Percentiles rank a stretch among this genome's conserved stretches.
These are phyloP conservation scores for Rhyacophila evoluta DNA, from an alignment of 2,888 invertebrate genomes.

Conservation along the genomic window DNA sequence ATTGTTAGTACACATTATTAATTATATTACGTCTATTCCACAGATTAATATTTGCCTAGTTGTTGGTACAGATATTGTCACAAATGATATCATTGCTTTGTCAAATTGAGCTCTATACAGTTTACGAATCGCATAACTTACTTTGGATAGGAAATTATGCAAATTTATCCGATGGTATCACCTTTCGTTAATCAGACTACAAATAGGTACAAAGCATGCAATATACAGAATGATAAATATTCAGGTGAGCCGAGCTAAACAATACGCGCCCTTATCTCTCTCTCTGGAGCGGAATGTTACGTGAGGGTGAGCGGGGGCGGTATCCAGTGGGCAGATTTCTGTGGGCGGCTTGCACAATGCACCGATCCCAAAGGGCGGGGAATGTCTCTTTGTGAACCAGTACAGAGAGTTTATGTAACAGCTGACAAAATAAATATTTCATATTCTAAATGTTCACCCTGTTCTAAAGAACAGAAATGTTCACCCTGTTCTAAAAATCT, in stretches of 20 bases:
- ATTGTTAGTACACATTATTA: too few relatives aligned
- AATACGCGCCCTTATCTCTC: constrained; percentile 3
- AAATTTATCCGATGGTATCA: background rate
- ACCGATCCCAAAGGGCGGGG: constrained; percentile 21
- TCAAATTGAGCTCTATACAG: background rate
- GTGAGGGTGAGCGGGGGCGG: background rate
- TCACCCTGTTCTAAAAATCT: too few relatives aligned
- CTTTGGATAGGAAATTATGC: background rate
- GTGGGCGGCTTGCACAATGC: constrained; percentile 24
- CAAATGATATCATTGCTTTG: background rate
- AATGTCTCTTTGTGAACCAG: constrained; percentile 10
- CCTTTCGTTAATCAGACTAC: constrained; percentile 16
- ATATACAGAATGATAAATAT: constrained; percentile 21
- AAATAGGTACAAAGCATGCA: constrained; percentile 9
- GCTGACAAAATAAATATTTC: too few relatives aligned
- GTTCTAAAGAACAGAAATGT: too few relatives aligned
- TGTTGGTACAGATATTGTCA: too few relatives aligned
- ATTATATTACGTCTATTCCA: too few relatives aligned
- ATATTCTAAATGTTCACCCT: too few relatives aligned
- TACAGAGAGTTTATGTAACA: background rate
- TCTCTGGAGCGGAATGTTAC: constrained; percentile 4
- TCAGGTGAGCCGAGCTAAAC: constrained; percentile 1
- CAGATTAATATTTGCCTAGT: too few relatives aligned
- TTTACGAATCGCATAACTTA: background rate
- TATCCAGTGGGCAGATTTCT: constrained; percentile 21